Evolutionary conservation across 2,797 vertebrate genomes (phyloP), one percentile per base, ranked within the genome.

Genomic region (Peromyscus attwateri): DNA sequence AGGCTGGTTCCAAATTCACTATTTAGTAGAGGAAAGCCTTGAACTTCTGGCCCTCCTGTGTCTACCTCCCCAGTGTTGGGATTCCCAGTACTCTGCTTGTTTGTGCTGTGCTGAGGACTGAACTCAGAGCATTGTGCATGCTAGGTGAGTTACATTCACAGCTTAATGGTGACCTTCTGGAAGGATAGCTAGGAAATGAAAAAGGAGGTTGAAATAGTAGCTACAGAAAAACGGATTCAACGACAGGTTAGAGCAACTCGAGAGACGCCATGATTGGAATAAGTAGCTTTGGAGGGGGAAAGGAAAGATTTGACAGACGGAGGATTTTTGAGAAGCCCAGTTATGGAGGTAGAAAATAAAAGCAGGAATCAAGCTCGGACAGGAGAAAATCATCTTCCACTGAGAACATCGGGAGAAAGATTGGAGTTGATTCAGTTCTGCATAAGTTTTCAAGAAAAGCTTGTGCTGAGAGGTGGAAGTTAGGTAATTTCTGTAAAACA

Each of bases 191-290:
- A 6, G 46, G 43, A 79, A 93, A 92, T 62, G 57, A 57, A 85
- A 94, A 84, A 29, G 57, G 84, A 87, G 87, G 29, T 31, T 60
- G 57, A 60, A 88, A 52, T 40, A 13, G 0, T 73, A 57, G 9
- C 46, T 96, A n/a, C 12, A 94, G 73, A 76, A 79, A n/a, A 71
- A 64, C 6, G 83, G 55, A 94, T 23, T 55, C 70, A 66, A 29
- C 7, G 17, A 31, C 27, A 92, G 6, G 75, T 75, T 62, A 64
- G 55, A 34, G 40, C 8, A 2, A 77, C 55, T 25, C 31, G 21
- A 62, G 8, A 9, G 34, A 16, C 10, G 25, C 21, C 84, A 17
- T 16, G 23, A 92, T 8, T 12, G 1, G 3, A 64, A 87, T 71
- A 62, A 92, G 3, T 29, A 57, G 27, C 17, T 76, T 93, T n/a